phyloP scores from a whole-genome alignment of 2,888 invertebrate species.

The Drosophila meridiana region DNA sequence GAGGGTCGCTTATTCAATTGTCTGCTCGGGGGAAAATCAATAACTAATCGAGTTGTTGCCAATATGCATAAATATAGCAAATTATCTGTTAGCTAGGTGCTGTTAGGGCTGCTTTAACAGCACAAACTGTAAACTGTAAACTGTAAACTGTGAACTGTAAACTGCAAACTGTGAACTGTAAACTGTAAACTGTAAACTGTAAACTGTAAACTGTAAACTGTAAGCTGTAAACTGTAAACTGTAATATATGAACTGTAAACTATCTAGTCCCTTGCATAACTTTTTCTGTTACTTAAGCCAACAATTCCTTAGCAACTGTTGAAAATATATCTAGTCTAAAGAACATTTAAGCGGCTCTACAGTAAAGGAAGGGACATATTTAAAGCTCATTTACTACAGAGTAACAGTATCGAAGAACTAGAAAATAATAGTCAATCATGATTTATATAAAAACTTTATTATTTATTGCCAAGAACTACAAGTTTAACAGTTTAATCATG shows the following conservation, averaged over 20 bases:
- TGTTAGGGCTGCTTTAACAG: background rate
- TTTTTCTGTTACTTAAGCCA: background rate
- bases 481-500: background rate
- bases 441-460: background rate
- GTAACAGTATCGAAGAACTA: background rate
- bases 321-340: background rate
- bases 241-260: background rate
- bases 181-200: background rate
- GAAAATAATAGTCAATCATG: background rate
- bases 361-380: background rate
- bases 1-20: conserved; percentile 22
- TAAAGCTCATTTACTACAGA: background rate
- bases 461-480: background rate
- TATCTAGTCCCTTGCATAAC: background rate
- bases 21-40: background rate
- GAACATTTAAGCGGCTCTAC: background rate
- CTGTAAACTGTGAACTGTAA: background rate
- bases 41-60: background rate
- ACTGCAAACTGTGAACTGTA: background rate
- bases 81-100: background rate
- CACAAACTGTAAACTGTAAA: background rate
- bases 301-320: background rate
- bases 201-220: background rate
- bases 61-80: background rate
- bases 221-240: background rate